A percentile compares a stretch with the other conserved stretches of the same genome.
Evolutionary conservation across 1,140 invertebrate genomes (phyloP).

Genomic region (Orchesella cincta): DNA sequence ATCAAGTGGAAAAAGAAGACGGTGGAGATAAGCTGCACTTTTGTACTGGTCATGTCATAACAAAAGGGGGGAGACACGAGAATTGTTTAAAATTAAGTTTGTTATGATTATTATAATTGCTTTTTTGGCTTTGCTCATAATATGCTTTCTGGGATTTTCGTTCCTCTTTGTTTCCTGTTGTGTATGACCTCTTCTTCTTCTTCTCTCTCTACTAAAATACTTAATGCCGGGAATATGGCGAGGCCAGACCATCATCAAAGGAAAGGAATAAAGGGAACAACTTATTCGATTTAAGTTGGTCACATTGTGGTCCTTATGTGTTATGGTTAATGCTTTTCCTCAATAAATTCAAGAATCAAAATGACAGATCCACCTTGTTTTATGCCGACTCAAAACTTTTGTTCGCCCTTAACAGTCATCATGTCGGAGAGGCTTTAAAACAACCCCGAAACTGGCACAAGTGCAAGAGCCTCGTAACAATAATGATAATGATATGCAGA

Average conservation of each 20-base stretch:
- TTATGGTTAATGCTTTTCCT: neutral
- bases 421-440: too few species aligned
- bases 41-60: too few species aligned
- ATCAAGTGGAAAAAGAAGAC: neutral
- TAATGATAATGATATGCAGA: too few species aligned
- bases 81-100: conserved; percentile 1
- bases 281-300: neutral
- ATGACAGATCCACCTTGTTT: conserved; percentile 4
- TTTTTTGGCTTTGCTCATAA: neutral
- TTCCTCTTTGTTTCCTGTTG: neutral
- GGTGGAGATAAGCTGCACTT: too few species aligned
- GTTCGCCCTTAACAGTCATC: neutral
- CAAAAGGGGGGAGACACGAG: too few species aligned
- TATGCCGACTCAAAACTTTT: conserved; percentile 19
- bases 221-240: neutral
- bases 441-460: too few species aligned
- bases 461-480: too few species aligned
- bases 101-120: neutral
- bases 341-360: neutral
- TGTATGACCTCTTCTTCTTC: neutral
- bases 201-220: neutral
- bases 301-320: conserved; percentile 22
- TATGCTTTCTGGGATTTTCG: neutral
- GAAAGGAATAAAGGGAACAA: neutral
- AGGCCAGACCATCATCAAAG: neutral